These are phyloP conservation scores for Belonocnema kinseyi DNA, from an alignment of 1,140 invertebrate genomes.

Conservation along the genomic window DNA sequence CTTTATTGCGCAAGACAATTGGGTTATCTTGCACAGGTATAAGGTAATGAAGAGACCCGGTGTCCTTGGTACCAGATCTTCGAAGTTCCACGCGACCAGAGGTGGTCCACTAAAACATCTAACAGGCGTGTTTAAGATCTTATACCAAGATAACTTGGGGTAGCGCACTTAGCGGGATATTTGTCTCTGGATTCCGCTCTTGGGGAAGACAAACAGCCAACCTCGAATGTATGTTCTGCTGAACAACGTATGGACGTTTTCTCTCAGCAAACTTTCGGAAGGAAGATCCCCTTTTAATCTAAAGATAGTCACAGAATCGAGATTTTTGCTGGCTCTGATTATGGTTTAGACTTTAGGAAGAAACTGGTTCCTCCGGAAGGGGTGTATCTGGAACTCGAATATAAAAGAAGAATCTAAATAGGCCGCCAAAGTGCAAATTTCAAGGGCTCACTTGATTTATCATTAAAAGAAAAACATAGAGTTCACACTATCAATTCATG, in stretches of 20 bases:
- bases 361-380: neutral
- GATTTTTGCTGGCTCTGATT: neutral
- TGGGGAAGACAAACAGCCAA: conserved; percentile 34
- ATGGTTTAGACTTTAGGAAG: neutral
- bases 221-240: neutral
- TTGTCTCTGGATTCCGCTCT: conserved; percentile 44
- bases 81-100: conserved; percentile 47
- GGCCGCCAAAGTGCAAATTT: too few relatives aligned
- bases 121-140: conserved; percentile 55
- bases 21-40: conserved; percentile 61
- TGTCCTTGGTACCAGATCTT: conserved; percentile 61
- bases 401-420: neutral
- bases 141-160: conserved; percentile 55
- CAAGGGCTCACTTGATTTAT: too few relatives aligned
- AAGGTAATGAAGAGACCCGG: conserved; percentile 60
- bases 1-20: conserved; percentile 68
- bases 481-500: too few relatives aligned
- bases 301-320: conserved; percentile 6
- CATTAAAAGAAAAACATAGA: too few relatives aligned
- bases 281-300: neutral
- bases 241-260: neutral
- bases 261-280: conserved; percentile 18
- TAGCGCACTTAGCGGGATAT: conserved; percentile 59
- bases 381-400: neutral
- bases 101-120: conserved; percentile 50